A percentile compares a stretch with the other conserved stretches of the same genome.
These are phyloP conservation scores for Sternotherus odoratus DNA, from an alignment of 2,797 vertebrate genomes.

Conservation along the genomic window DNA sequence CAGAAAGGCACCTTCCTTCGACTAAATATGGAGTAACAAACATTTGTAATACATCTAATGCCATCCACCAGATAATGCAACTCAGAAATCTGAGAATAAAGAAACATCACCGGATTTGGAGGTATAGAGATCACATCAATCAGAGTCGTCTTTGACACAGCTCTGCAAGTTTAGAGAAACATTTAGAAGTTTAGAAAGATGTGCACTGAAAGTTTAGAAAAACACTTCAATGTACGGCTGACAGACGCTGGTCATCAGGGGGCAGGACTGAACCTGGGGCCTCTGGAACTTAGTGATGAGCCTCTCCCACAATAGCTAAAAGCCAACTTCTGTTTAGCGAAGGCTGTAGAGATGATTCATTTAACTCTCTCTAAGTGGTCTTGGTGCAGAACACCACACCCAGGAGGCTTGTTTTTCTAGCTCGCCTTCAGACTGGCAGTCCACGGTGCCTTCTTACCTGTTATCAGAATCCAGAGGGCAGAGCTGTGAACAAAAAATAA, in stretches of 20 bases:
- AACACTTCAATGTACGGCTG: fast-evolving
- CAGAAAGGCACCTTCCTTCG: not conserved
- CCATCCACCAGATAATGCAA: not conserved
- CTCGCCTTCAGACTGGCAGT: not conserved
- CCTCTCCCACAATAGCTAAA: no score
- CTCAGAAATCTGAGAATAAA: not conserved
- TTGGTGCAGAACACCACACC: no score
- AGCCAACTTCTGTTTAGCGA: no score
- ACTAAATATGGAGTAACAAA: no score
- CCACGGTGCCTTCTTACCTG: fast-evolving
- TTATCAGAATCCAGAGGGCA: fast-evolving
- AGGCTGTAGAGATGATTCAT: no score
- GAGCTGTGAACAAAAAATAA: fast-evolving
- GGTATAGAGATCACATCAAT: not conserved
- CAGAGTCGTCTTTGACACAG: not conserved
- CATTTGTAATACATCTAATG: fast-evolving
- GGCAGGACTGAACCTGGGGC: no score
- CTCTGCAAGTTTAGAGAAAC: no score
- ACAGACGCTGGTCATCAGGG: no score
- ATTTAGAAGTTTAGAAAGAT: no score
- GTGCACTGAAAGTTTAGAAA: no score
- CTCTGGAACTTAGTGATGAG: no score
- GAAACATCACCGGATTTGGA: not conserved
- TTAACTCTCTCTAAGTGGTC: no score
- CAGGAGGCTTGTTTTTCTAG: not conserved